phyloP scores from a whole-genome alignment of 2,888 invertebrate genomes.

The Volucella bombylans region DNA sequence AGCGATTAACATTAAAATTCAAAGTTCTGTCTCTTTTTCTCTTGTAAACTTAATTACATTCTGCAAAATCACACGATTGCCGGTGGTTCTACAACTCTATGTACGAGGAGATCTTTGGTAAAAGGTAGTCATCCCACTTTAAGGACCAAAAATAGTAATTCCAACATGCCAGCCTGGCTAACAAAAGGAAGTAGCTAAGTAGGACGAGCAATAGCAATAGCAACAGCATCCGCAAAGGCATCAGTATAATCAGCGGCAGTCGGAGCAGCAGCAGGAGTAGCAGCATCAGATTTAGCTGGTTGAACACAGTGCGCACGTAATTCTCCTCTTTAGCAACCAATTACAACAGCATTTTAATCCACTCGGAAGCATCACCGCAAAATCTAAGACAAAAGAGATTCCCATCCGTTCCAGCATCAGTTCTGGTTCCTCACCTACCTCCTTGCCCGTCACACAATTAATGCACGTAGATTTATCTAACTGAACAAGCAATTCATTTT shows the following conservation, averaged over 20 bases:
- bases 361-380: conserved; percentile 70
- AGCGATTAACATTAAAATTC: conserved; percentile 54
- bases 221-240: conserved; percentile 7
- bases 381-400: conserved; percentile 68
- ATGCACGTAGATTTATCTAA: conserved; percentile 72
- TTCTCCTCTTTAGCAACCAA: conserved; percentile 66
- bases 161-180: neutral
- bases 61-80: conserved; percentile 30
- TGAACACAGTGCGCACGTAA: conserved; percentile 41
- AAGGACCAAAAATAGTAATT: conserved; percentile 24
- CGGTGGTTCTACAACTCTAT: neutral
- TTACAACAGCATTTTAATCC: conserved; percentile 71
- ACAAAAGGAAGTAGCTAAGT: conserved; percentile 7
- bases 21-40: conserved; percentile 41
- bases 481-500: conserved; percentile 72
- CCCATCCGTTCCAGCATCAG: conserved; percentile 51
- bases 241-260: neutral
- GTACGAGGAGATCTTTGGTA: neutral
- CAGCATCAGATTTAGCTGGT: neutral
- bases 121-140: conserved; percentile 28
- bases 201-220: conserved; percentile 13
- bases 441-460: conserved; percentile 64
- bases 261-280: conserved; percentile 5
- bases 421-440: conserved; percentile 20
- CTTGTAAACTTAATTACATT: conserved; percentile 65